Conservation (phyloP, 1,140 invertebrate species). For the Drosophila bocki region DNA sequence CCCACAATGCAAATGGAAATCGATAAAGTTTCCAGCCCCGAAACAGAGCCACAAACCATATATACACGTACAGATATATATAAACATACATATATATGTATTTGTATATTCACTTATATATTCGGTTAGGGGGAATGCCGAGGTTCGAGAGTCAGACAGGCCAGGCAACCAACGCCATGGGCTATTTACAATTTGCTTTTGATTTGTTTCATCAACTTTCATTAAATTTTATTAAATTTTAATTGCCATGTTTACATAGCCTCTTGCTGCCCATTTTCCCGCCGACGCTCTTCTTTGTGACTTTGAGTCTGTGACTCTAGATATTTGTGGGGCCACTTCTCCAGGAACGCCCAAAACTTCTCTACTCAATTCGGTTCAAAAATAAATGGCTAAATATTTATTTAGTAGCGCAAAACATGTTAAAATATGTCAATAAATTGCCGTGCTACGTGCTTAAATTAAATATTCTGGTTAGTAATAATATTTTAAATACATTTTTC, state of each 20-base stretch:
- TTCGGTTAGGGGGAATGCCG: slow-evolving; percentile 11
- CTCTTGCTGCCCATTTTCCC: slow-evolving; percentile 20
- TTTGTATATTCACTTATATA: background rate
- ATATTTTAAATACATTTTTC: slow-evolving; percentile 1
- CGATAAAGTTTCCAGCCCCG: slow-evolving; percentile 36
- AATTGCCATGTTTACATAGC: slow-evolving; percentile 49
- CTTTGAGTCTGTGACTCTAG: background rate
- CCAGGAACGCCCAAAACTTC: background rate
- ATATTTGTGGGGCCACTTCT: background rate
- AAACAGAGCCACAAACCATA: slow-evolving; percentile 1
- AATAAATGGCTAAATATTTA: slow-evolving; percentile 12
- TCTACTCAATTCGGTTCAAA: background rate
- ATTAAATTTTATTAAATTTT: slow-evolving; percentile 71
- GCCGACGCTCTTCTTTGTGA: background rate
- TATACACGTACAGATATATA: background rate
- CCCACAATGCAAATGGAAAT: slow-evolving; percentile 35
- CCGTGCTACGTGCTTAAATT: slow-evolving; percentile 3
- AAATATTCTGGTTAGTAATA: slow-evolving; percentile 7
- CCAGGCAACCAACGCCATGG: background rate
- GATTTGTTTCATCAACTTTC: slow-evolving; percentile 66
- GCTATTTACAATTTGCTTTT: slow-evolving; percentile 58
- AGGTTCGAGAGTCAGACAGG: slow-evolving; percentile 13
- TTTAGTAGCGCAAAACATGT: background rate
- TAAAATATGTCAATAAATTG: slow-evolving; percentile 5
- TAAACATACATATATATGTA: background rate